A percentile compares a stretch with the other conserved stretches of the same genome.
These are phyloP conservation scores for Ephestia elutella DNA, from an alignment of 1,140 invertebrate species.

Conservation along the genomic window DNA sequence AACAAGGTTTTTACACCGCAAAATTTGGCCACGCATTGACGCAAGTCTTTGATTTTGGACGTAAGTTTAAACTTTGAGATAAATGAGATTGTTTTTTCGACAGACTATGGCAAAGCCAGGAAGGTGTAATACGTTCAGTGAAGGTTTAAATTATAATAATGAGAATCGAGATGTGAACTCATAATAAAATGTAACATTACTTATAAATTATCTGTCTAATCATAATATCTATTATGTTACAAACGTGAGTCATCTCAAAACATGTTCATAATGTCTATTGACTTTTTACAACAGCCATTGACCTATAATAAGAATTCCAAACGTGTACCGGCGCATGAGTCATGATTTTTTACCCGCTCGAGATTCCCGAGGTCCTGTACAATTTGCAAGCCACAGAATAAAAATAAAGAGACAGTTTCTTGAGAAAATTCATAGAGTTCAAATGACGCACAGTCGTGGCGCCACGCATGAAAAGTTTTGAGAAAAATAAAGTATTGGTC, in stretches of 20 bases:
- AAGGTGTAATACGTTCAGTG: no score
- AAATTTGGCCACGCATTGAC: background rate
- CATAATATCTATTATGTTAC: background rate
- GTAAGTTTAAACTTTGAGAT: no score
- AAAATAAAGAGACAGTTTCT: conserved; percentile 5
- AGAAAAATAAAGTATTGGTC: background rate
- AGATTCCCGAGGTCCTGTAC: conserved; percentile 8
- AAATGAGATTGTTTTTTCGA: no score
- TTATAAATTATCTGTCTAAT: no score
- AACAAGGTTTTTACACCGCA: background rate
- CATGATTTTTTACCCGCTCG: conserved; percentile 29
- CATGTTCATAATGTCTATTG: background rate
- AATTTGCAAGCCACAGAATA: conserved; percentile 7
- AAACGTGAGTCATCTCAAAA: background rate
- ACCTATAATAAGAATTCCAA: background rate
- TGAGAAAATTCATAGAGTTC: background rate
- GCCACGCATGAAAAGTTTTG: background rate
- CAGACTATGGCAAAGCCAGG: no score
- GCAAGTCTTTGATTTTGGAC: no score
- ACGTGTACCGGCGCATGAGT: conserved; percentile 27
- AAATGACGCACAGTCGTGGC: background rate
- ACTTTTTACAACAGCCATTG: conserved; percentile 1
- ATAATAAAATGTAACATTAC: no score
- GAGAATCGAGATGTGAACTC: no score
- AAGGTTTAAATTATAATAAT: no score